Conservation (phyloP, 2,888 invertebrate species). For the Sceliomorpha sp. region DNA sequence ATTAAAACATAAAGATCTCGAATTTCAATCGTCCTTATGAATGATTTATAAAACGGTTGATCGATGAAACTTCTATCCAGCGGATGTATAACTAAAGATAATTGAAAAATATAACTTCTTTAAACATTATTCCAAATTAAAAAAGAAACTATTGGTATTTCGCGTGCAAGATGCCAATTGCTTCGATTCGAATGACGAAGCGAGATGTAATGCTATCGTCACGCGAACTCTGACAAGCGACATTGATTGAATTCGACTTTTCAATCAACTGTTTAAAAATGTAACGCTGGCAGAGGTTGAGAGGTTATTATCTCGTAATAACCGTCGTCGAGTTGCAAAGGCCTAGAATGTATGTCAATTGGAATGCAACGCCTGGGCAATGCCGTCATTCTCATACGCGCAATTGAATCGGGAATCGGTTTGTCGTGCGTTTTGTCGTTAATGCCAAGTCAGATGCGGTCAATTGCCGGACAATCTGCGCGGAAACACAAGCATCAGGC, state of each 20-base stretch:
- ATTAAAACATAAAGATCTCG: too few species aligned
- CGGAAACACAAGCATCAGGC: conserved; percentile 19
- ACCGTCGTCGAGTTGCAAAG: neutral
- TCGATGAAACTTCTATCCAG: too few species aligned
- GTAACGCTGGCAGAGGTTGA: neutral
- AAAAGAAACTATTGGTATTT: too few species aligned
- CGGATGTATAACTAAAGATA: too few species aligned
- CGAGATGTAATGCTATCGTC: too few species aligned
- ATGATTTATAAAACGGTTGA: too few species aligned
- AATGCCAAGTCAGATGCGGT: conserved; percentile 40
- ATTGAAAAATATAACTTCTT: too few species aligned
- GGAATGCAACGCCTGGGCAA: conserved; percentile 2
- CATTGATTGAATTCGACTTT: conserved; percentile 3
- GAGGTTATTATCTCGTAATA: conserved; percentile 1
- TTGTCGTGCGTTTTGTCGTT: conserved; percentile 16
- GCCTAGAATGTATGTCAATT: conserved; percentile 14
- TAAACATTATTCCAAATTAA: too few species aligned
- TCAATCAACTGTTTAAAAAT: conserved; percentile 1
- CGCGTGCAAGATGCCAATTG: too few species aligned
- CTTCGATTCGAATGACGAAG: too few species aligned
- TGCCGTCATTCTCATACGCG: conserved; percentile 6
- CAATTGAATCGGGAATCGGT: conserved; percentile 19
- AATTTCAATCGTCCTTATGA: too few species aligned
- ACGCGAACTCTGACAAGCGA: too few species aligned
- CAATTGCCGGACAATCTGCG: conserved; percentile 37